Percentiles rank a stretch among this genome's conserved stretches.
phyloP scores from a whole-genome alignment of 2,113 vertebrate species.

The Nothobranchius furzeri region DNA sequence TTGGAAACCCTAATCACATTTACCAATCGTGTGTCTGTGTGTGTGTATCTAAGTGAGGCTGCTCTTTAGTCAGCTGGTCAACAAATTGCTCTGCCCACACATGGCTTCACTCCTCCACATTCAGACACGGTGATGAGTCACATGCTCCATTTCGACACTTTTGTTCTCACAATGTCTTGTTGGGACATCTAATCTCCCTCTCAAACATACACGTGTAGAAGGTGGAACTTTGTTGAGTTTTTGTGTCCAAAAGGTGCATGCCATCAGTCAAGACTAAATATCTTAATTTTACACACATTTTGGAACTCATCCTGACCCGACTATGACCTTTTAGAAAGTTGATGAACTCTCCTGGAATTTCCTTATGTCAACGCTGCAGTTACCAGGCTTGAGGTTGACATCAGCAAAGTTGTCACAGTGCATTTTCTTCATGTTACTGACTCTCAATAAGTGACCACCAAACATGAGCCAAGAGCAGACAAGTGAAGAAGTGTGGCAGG shows the following conservation, averaged over 20 bases:
- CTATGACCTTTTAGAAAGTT: conserved; percentile 54
- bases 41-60: conserved; percentile 52
- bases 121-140: conserved; percentile 79
- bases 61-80: conserved; percentile 71
- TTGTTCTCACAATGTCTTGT: conserved; percentile 71
- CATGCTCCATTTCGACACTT: conserved; percentile 77
- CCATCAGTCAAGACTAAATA: neutral
- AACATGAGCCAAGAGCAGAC: conserved; percentile 43
- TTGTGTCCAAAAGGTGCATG: conserved; percentile 2
- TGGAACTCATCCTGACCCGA: conserved; percentile 12
- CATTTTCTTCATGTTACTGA: conserved; percentile 63
- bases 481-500: conserved; percentile 24
- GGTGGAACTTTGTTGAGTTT: conserved; percentile 12
- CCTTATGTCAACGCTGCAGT: conserved; percentile 63
- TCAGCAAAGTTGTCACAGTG: conserved; percentile 68
- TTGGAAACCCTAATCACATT: too few species aligned
- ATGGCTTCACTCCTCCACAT: conserved; percentile 71
- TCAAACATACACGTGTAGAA: conserved; percentile 26
- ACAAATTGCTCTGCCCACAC: conserved; percentile 70
- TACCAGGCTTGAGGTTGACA: conserved; percentile 50
- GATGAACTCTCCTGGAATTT: conserved; percentile 54
- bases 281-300: conserved; percentile 16
- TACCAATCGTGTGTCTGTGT: conserved; percentile 9
- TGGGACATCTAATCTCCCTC: conserved; percentile 61
- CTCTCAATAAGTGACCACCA: conserved; percentile 58